A percentile compares a stretch with the other conserved stretches of the same genome.
Conservation (phyloP, 2,797 vertebrate species). For the Chanos chanos region DNA sequence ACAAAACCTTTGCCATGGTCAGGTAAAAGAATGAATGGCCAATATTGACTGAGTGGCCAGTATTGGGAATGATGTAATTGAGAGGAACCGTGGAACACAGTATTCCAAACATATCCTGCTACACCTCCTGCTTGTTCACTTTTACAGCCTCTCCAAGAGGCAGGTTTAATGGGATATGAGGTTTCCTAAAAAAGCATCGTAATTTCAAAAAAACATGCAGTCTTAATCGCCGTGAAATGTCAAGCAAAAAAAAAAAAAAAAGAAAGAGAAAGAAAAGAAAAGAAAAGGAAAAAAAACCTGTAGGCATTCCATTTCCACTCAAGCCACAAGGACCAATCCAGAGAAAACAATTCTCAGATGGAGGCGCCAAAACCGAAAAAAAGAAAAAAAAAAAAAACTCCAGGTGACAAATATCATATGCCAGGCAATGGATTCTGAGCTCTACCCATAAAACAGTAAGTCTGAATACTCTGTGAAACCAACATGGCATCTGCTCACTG, state of each 20-base stretch:
- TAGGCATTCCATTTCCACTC: slow-evolving; percentile 31
- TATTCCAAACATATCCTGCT: slow-evolving; percentile 22
- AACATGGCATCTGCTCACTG: neutral
- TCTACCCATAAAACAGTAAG: slow-evolving; percentile 2
- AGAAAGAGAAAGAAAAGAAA: slow-evolving; percentile 40
- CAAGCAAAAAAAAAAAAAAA: slow-evolving; percentile 41
- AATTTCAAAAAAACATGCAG: slow-evolving; percentile 34
- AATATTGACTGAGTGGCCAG: slow-evolving; percentile 18
- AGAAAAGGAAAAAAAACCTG: no score
- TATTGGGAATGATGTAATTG: slow-evolving; percentile 20
- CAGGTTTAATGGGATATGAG: slow-evolving; percentile 46
- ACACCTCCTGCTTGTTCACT: slow-evolving; percentile 16
- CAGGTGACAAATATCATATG: slow-evolving; percentile 44
- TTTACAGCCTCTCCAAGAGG: slow-evolving; percentile 41
- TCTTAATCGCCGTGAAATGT: slow-evolving; percentile 34
- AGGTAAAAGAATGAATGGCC: slow-evolving; percentile 10
- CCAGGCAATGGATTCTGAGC: slow-evolving; percentile 4
- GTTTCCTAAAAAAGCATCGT: slow-evolving; percentile 39
- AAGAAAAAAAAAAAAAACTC: no score
- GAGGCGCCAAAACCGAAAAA: slow-evolving; percentile 54
- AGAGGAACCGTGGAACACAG: neutral
- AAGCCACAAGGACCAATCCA: slow-evolving; percentile 40
- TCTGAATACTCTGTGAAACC: slow-evolving; percentile 5
- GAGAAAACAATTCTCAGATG: slow-evolving; percentile 57
- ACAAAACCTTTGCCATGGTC: neutral